These are phyloP conservation scores for Papilio protenor DNA, from an alignment of 2,888 invertebrate species.

Conservation along the genomic window DNA sequence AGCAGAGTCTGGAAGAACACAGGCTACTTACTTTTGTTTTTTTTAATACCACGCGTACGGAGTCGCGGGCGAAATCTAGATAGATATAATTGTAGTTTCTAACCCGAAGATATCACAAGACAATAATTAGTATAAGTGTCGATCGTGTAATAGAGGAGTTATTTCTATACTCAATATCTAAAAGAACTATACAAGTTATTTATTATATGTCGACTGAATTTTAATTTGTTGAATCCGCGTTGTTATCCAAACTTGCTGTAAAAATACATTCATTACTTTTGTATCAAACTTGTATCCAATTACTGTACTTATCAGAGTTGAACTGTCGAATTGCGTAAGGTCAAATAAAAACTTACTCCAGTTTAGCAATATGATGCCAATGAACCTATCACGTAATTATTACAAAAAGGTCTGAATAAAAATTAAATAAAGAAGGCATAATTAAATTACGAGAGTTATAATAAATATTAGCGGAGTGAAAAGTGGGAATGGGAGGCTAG, in stretches of 20 bases:
- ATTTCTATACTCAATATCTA: not conserved
- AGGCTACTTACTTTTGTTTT: too few relatives aligned
- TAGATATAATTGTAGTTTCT: too few relatives aligned
- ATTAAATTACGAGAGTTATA: not conserved
- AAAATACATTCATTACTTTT: not conserved
- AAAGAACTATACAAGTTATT: not conserved
- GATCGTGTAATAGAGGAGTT: not conserved
- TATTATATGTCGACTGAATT: not conserved
- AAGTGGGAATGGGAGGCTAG: not conserved
- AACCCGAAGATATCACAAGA: too few relatives aligned
- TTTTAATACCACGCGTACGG: too few relatives aligned
- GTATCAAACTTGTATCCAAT: slow-evolving; percentile 11
- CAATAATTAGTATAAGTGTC: too few relatives aligned
- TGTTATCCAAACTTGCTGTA: not conserved
- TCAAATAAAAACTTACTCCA: slow-evolving; percentile 26
- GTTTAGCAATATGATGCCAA: slow-evolving; percentile 19
- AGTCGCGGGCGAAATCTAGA: too few relatives aligned
- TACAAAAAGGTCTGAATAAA: not conserved
- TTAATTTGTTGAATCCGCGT: not conserved
- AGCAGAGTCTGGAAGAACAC: too few relatives aligned
- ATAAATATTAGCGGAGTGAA: not conserved
- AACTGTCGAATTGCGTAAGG: slow-evolving; percentile 34
- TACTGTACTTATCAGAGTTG: slow-evolving; percentile 30
- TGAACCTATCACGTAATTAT: slow-evolving; percentile 33
- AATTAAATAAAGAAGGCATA: not conserved